Conservation (phyloP, 2,113 vertebrate genomes). For the Ammodytes dubius region DNA sequence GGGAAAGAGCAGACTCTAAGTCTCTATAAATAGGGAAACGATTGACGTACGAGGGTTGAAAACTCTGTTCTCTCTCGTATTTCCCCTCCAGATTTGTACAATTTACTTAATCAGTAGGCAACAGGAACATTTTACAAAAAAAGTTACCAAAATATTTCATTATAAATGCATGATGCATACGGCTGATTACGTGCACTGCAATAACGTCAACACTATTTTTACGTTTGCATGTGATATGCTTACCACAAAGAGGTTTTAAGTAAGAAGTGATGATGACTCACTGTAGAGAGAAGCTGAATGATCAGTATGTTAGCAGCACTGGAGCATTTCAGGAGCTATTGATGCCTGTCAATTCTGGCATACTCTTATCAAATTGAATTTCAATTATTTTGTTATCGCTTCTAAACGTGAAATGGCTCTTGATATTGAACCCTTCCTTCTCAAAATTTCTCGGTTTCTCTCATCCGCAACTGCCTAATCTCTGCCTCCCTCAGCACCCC, state of each 20-base stretch:
- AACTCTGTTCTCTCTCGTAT: not conserved
- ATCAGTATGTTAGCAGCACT: not conserved
- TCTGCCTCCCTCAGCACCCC: conserved; percentile 15
- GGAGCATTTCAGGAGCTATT: conserved; percentile 40
- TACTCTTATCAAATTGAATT: conserved; percentile 45
- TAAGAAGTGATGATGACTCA: not conserved
- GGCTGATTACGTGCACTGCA: not conserved
- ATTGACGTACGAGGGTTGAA: conserved; percentile 31
- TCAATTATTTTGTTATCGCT: conserved; percentile 37
- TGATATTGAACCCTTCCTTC: conserved; percentile 22
- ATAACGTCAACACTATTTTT: not conserved
- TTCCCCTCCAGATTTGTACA: not conserved
- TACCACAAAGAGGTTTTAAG: not conserved
- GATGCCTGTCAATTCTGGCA: conserved; percentile 50
- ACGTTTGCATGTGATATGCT: not conserved
- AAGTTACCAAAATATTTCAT: not conserved
- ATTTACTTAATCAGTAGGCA: conserved; percentile 15
- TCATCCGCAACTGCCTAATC: conserved; percentile 10
- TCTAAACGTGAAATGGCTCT: conserved; percentile 43
- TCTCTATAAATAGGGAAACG: conserved; percentile 56
- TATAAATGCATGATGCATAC: not conserved
- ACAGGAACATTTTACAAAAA: conserved; percentile 8
- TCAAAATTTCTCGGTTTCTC: conserved; percentile 1
- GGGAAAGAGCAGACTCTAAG: conserved; percentile 44
- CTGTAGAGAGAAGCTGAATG: conserved; percentile 8